Conservation (phyloP, 2,113 vertebrate species). For the Potamarius usumacintae region DNA sequence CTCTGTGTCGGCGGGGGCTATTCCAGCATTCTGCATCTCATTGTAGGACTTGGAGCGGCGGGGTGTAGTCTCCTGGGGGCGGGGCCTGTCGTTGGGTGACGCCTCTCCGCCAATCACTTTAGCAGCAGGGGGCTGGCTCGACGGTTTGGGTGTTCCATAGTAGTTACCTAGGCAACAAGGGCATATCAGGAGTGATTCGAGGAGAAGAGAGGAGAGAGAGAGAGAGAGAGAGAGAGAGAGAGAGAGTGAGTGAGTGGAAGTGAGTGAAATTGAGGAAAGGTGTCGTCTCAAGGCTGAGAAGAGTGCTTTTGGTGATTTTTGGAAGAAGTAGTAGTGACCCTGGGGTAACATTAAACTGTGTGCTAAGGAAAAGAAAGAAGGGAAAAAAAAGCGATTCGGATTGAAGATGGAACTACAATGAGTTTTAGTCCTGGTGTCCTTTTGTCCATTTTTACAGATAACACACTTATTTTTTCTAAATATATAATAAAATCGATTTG, state of each 20-base stretch:
- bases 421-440: not conserved
- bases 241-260: no score
- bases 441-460: not conserved
- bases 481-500: not conserved
- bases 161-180: constrained; percentile 97
- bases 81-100: constrained; percentile 86
- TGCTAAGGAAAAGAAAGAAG: not conserved
- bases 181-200: constrained; percentile 69
- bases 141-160: constrained; percentile 99
- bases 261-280: constrained; percentile 20
- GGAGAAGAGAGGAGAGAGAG: not conserved
- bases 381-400: not conserved
- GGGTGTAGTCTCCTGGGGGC: constrained; percentile 90
- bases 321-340: not conserved
- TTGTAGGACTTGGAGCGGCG: constrained; percentile 96
- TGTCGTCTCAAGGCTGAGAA: constrained; percentile 54
- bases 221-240: no score
- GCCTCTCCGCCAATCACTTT: constrained; percentile 95
- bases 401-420: no score
- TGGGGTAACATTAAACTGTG: not conserved
- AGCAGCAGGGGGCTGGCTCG: constrained; percentile 92
- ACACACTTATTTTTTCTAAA: not conserved
- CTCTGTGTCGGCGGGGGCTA: constrained; percentile 89
- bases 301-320: constrained; percentile 9
- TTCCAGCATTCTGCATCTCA: constrained; percentile 99